A percentile compares a stretch with the other conserved stretches of the same genome.
Conservation (phyloP, 2,797 vertebrate species). For the Atherinosoma microstoma region DNA sequence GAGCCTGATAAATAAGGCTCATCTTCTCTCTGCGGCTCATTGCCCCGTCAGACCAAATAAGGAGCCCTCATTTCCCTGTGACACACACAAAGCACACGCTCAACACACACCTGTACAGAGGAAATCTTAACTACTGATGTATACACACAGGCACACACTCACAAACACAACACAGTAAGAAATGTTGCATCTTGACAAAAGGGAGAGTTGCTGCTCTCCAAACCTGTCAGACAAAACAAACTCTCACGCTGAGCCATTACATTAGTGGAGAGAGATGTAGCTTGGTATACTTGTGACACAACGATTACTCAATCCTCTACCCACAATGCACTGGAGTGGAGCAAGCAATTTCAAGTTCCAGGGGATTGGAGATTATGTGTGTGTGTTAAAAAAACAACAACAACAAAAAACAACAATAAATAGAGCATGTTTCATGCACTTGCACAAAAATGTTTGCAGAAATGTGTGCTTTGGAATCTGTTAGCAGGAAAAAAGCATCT, state of each 20-base stretch:
- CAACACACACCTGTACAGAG: constrained; percentile 19
- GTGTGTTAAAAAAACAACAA: neutral
- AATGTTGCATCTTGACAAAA: constrained; percentile 30
- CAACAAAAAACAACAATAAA: neutral
- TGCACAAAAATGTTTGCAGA: constrained; percentile 8
- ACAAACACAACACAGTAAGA: constrained; percentile 23
- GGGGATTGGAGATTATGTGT: constrained; percentile 15
- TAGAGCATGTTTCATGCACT: neutral
- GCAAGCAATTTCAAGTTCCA: constrained; percentile 49
- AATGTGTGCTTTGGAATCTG: constrained; percentile 7
- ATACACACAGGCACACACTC: neutral
- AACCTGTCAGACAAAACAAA: constrained; percentile 15
- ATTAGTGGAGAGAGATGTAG: constrained; percentile 55
- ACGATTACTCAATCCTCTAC: constrained; percentile 58
- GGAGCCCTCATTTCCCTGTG: constrained; percentile 63
- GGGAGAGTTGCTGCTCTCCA: constrained; percentile 16
- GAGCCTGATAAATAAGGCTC: constrained; percentile 75
- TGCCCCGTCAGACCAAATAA: constrained; percentile 77
- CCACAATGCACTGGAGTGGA: constrained; percentile 64
- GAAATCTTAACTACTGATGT: constrained; percentile 16
- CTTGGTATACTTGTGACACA: constrained; percentile 54
- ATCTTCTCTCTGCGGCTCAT: constrained; percentile 74
- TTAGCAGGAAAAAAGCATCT: neutral
- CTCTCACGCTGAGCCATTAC: constrained; percentile 19
- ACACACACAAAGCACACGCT: constrained; percentile 32